Base-by-base conservation (phyloP, 2,888 invertebrate species). In the Tortrix viridana region DNA sequence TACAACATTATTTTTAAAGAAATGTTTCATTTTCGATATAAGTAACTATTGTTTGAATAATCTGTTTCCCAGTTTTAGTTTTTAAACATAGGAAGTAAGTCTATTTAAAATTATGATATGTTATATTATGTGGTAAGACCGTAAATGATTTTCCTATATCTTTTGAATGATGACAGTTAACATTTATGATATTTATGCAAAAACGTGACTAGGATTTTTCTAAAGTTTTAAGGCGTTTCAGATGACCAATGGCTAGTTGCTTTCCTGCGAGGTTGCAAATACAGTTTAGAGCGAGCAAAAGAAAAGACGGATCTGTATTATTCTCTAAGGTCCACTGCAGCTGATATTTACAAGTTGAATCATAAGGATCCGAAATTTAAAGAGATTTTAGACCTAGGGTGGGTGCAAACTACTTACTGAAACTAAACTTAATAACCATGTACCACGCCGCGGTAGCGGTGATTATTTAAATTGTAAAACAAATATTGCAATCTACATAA, bases 251-350 rank as follows among this genome's bases (percentile, higher is more conserved):
- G 93, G 84, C 72, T 95, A 49, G 81, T 93, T 3, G 82, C 92
- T 3, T 95, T 94, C 76, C 75, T 95, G 46, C 86, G 95, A 48
- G 94, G 94, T 23, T 94, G 94, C 71, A 95, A 95, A 77, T 93
- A 91, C 74, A 94, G 94, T 66, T 70, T 94, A 68, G 94, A 95
- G 70, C 83, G 89, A 55, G 85, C 93, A 0, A 95, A 95, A 74
- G 86, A 92, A 62, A 95, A 94, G 76, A 72, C 95, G 1, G 95
- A 95, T 70, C 84, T 91, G 48, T 94, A 88, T 72, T 94, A 94
- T 74, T 92, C 94, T 0, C 68, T 94, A 68, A 85, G 88, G 65
- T 86, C 87, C 2, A 81, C 89, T n/a, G 79, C 91, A 3, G 93
- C 94, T 0, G 94, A 94, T 69, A 78, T 93, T 67, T 92, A 71